Conservation (phyloP, 2,888 invertebrate species). For the Ennomos fuscantarius region DNA sequence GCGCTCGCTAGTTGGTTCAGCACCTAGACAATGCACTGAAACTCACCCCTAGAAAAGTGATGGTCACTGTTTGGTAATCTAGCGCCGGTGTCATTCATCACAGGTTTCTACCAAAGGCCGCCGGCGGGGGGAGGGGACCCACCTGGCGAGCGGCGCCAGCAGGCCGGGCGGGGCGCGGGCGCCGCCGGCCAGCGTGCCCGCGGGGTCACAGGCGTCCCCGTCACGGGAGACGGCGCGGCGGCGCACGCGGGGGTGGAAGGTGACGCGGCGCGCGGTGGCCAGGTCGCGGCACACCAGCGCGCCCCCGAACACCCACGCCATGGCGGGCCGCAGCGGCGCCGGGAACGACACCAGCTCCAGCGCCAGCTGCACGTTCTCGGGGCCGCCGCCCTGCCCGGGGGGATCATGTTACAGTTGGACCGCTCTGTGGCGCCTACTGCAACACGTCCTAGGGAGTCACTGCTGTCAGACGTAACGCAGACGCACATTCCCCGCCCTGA, state of each 20-base stretch:
- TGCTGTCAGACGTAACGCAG: no score
- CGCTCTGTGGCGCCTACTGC: no score
- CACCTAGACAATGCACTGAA: no score
- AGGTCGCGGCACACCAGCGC: conserved; percentile 94
- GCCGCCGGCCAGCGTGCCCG: conserved; percentile 96
- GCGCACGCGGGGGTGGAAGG: conserved; percentile 89
- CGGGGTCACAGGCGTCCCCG: conserved; percentile 96
- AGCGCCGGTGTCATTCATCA: no score
- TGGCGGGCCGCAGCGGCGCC: conserved; percentile 87
- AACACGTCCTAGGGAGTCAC: no score
- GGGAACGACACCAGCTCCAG: conserved; percentile 91
- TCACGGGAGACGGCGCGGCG: conserved; percentile 93
- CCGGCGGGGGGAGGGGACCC: not conserved
- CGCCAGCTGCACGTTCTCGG: conserved; percentile 92
- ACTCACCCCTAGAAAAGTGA: no score
- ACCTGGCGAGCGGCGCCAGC: not conserved
- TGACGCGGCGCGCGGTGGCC: conserved; percentile 91
- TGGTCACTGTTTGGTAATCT: no score
- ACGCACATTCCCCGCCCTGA: no score
- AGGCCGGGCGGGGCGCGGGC: conserved; percentile 57
- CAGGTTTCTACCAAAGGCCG: no score
- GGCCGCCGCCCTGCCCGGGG: conserved; percentile 82
- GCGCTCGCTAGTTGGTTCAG: conserved; percentile 83
- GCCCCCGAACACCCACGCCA: conserved; percentile 95
- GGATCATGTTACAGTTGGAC: no score